Evolutionary conservation across 2,113 vertebrate species (phyloP).

Genomic region (Daubentonia madagascariensis): DNA sequence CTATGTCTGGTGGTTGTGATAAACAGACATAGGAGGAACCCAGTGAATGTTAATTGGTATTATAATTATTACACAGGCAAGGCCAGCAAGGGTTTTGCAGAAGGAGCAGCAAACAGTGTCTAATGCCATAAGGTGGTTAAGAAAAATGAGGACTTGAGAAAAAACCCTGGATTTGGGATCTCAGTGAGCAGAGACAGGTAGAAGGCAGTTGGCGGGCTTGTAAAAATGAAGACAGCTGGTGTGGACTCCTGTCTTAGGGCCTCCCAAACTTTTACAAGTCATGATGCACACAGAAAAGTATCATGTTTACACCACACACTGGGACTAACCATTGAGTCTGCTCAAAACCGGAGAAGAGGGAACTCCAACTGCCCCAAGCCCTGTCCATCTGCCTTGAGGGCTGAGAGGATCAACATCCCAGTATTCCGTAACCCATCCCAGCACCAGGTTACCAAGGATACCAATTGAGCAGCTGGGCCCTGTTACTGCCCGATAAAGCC

Average conservation of each 20-base stretch:
- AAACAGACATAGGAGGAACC: not conserved
- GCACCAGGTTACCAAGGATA: not conserved
- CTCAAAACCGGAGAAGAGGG: not conserved
- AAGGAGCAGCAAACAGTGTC: not conserved
- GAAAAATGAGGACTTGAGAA: not conserved
- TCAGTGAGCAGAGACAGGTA: not conserved
- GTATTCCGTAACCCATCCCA: not conserved
- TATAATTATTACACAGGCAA: not conserved
- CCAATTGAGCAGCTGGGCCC: not conserved
- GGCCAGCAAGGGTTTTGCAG: not conserved
- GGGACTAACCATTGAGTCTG: not conserved
- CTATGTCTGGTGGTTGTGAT: not conserved
- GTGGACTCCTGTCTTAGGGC: not conserved
- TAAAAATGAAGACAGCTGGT: not conserved
- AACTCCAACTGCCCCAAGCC: not conserved
- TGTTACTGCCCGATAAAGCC: not conserved
- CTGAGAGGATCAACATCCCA: too few relatives aligned
- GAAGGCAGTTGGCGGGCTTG: not conserved
- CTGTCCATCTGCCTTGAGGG: not conserved
- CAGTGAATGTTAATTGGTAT: not conserved
- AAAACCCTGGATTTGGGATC: not conserved
- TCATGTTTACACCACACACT: not conserved
- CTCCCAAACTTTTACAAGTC: not conserved
- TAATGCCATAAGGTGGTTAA: not conserved
- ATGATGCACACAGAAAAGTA: not conserved